Percentiles rank a stretch among this genome's conserved stretches.
Conservation (phyloP, 2,113 vertebrate species). For the Brienomyrus brachyistius region DNA sequence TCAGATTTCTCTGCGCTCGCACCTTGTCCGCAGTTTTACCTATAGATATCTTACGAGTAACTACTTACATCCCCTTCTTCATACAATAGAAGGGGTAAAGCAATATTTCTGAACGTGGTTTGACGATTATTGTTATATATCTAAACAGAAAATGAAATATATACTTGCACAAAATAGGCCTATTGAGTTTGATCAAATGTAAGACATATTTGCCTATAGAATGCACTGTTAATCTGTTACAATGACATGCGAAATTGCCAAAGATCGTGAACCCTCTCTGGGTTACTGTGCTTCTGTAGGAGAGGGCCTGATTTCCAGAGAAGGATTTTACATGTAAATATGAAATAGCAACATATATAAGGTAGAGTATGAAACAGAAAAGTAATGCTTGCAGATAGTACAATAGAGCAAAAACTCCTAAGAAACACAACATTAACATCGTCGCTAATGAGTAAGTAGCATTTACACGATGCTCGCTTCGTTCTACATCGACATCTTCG, state of each 20-base stretch:
- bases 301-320: conserved; percentile 18
- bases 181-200: background rate
- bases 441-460: background rate
- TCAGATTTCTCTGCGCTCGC: background rate
- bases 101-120: background rate
- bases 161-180: background rate
- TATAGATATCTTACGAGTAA: background rate
- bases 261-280: conserved; percentile 37
- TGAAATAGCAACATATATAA: background rate
- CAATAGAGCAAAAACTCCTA: background rate
- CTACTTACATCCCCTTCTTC: background rate
- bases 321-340: conserved; percentile 40
- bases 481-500: background rate
- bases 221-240: conserved; percentile 5
- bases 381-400: background rate
- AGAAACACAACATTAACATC: background rate
- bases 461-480: background rate
- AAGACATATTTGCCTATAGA: background rate
- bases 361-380: background rate
- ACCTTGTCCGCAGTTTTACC: background rate
- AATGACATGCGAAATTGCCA: conserved; percentile 22
- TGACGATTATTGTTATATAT: background rate
- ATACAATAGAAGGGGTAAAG: background rate
- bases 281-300: conserved; percentile 18
- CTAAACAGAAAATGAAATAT: background rate